Conservation (phyloP, 2,113 vertebrate species). For the Anarhynchus alexandrinus region DNA sequence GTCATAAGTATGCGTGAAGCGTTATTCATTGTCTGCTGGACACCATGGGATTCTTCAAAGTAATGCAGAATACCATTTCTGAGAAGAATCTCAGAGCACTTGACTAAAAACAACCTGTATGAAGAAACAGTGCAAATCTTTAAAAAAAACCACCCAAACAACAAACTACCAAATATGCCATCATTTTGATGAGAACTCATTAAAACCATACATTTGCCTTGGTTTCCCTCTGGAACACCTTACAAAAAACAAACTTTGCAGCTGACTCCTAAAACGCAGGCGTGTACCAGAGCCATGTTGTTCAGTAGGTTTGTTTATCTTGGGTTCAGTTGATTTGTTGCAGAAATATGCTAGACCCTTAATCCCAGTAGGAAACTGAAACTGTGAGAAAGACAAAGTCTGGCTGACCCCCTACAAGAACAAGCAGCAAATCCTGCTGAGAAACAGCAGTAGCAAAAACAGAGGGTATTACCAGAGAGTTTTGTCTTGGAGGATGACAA, state of each 20-base stretch:
- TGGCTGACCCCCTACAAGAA: slow-evolving; percentile 74
- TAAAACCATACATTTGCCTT: neutral
- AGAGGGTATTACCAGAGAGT: slow-evolving; percentile 55
- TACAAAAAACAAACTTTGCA: neutral
- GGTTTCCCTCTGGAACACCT: slow-evolving; percentile 2
- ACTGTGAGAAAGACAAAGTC: slow-evolving; percentile 79
- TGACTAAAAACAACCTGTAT: neutral
- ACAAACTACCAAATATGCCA: neutral
- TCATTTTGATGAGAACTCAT: neutral
- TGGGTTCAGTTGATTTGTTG: slow-evolving; percentile 68
- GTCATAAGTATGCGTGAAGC: neutral
- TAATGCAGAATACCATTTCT: neutral
- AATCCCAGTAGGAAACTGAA: slow-evolving; percentile 72
- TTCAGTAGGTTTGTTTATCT: slow-evolving; percentile 71
- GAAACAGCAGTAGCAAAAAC: slow-evolving; percentile 68
- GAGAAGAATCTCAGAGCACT: neutral
- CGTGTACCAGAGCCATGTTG: neutral
- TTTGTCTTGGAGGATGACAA: slow-evolving; percentile 67
- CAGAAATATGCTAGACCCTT: slow-evolving; percentile 70
- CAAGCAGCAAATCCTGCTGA: slow-evolving; percentile 70
- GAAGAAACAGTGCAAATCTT: neutral
- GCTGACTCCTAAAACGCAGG: slow-evolving; percentile 36
- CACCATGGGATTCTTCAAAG: neutral
- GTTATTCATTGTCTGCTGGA: neutral
- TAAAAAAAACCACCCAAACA: neutral